phyloP scores from a whole-genome alignment of 1,140 invertebrate species.

The Druon quercuslanigerum region DNA sequence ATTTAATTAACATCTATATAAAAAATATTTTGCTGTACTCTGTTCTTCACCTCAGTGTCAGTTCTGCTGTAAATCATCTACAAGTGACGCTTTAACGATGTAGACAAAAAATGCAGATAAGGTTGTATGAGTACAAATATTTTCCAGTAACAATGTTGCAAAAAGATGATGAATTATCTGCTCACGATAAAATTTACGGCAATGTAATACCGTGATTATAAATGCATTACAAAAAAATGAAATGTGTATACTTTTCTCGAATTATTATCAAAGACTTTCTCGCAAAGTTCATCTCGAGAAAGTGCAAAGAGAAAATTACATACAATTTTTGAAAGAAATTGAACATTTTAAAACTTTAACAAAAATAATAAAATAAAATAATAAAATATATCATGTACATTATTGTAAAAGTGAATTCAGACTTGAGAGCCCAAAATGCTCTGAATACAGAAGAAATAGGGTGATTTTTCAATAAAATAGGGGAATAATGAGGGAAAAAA shows the following conservation, averaged over 20 bases:
- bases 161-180: constrained; percentile 16
- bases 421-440: too few relatives aligned
- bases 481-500: too few relatives aligned
- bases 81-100: constrained; percentile 16
- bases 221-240: neutral
- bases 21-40: neutral
- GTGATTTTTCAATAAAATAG: too few relatives aligned
- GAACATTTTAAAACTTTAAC: too few relatives aligned
- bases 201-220: neutral
- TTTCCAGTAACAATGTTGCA: constrained; percentile 25
- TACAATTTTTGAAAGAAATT: too few relatives aligned
- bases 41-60: constrained; percentile 3
- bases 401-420: too few relatives aligned
- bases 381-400: too few relatives aligned
- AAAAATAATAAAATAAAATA: too few relatives aligned
- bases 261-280: neutral
- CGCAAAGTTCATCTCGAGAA: too few relatives aligned
- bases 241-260: neutral
- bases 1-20: neutral
- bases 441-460: too few relatives aligned
- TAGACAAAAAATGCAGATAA: constrained; percentile 23
- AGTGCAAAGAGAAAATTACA: too few relatives aligned
- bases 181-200: neutral
- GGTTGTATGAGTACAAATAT: constrained; percentile 18
- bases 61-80: constrained; percentile 2